These are phyloP conservation scores for Sclerurus mexicanus DNA, from an alignment of 2,113 vertebrate species.

Conservation along the genomic window DNA sequence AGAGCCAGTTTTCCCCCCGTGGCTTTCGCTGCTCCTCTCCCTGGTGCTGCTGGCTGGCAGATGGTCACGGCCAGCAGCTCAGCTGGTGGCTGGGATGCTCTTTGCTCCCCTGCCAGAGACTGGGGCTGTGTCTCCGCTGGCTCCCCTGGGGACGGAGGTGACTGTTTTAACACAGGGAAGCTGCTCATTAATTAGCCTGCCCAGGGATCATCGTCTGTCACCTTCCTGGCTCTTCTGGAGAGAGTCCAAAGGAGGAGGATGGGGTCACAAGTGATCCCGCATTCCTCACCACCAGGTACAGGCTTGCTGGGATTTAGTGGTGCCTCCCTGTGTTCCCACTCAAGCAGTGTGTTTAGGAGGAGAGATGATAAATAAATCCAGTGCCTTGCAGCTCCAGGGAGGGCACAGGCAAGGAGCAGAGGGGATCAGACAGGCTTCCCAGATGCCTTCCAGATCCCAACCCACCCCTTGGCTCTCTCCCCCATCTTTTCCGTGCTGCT, in stretches of 20 bases:
- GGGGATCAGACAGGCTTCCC: background rate
- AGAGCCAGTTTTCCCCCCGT: background rate
- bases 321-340: background rate
- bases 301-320: background rate
- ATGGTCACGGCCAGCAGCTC: slow-evolving; percentile 29
- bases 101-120: slow-evolving; percentile 19
- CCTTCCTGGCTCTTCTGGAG: background rate
- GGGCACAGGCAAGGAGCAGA: background rate
- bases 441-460: background rate
- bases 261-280: background rate
- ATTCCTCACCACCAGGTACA: background rate
- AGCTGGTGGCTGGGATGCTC: slow-evolving; percentile 33
- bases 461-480: background rate
- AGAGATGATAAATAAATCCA: background rate
- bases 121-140: background rate
- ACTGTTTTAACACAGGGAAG: background rate
- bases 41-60: background rate
- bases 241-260: background rate
- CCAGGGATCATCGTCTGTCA: background rate
- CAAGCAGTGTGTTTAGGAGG: background rate
- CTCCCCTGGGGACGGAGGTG: background rate
- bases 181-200: slow-evolving; percentile 14
- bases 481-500: rapidly evolving
- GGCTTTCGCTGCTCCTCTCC: background rate
- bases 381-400: background rate